Evolutionary conservation across 2,113 vertebrate genomes (phyloP).

Genomic region (Tinamus guttatus): DNA sequence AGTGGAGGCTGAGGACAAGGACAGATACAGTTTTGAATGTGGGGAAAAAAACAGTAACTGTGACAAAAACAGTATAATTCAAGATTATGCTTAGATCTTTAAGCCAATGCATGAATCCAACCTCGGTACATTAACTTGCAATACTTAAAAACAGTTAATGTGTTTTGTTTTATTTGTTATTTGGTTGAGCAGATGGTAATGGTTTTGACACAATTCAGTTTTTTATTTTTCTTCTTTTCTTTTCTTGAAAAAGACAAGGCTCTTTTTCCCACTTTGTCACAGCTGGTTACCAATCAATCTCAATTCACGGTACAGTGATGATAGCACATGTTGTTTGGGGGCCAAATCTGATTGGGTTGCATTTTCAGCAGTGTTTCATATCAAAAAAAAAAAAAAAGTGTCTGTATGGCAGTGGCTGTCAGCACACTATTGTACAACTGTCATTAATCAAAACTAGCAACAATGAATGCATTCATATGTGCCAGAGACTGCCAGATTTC

Average conservation of each 20-base stretch:
- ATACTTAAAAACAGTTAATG: constrained; percentile 65
- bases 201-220: constrained; percentile 73
- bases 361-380: constrained; percentile 82
- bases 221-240: constrained; percentile 58
- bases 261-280: constrained; percentile 79
- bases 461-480: constrained; percentile 76
- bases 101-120: constrained; percentile 18
- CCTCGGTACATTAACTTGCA: constrained; percentile 30
- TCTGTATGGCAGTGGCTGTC: constrained; percentile 73
- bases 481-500: constrained; percentile 73
- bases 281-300: constrained; percentile 85
- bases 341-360: constrained; percentile 83
- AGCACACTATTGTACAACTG: constrained; percentile 77
- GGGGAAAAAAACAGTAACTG: background rate
- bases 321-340: constrained; percentile 80
- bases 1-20: background rate
- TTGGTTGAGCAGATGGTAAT: constrained; percentile 77
- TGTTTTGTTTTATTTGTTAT: constrained; percentile 71
- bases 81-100: background rate
- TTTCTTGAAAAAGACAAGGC: constrained; percentile 58
- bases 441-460: constrained; percentile 83
- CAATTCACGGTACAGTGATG: constrained; percentile 82
- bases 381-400: constrained; percentile 54
- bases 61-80: background rate
- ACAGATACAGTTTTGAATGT: background rate